Evolutionary conservation across 2,888 invertebrate species (phyloP).

Genomic region (Belgica antarctica): DNA sequence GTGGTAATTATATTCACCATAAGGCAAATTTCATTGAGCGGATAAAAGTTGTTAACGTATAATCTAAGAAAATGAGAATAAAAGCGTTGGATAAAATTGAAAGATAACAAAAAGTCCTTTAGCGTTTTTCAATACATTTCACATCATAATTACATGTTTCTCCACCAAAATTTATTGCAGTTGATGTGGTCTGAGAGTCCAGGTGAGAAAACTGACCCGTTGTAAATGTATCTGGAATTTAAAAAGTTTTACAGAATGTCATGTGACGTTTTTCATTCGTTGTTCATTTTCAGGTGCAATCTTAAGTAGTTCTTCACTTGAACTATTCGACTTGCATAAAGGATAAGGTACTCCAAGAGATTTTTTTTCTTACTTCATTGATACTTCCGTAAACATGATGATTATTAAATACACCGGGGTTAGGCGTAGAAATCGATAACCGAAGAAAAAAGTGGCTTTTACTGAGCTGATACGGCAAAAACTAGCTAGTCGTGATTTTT

Average conservation of each 20-base stretch:
- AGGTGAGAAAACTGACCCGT: conserved; percentile 71
- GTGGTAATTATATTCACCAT: too few relatives aligned
- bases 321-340: too few relatives aligned
- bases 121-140: too few relatives aligned
- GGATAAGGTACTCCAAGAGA: too few relatives aligned
- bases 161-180: conserved; percentile 80
- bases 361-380: conserved; percentile 58
- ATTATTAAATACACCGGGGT: conserved; percentile 81
- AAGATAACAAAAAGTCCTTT: too few relatives aligned
- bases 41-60: conserved; percentile 77
- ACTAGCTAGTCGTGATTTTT: conserved; percentile 47
- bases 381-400: conserved; percentile 70
- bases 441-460: conserved; percentile 58
- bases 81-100: too few relatives aligned
- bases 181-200: conserved; percentile 68
- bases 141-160: too few relatives aligned
- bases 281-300: too few relatives aligned
- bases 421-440: conserved; percentile 68
- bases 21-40: conserved; percentile 75
- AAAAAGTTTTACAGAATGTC: too few relatives aligned
- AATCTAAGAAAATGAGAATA: too few relatives aligned
- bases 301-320: too few relatives aligned
- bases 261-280: too few relatives aligned
- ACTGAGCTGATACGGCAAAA: conserved; percentile 47
- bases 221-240: conserved; percentile 66